These are phyloP conservation scores for Conopomorpha cramerella DNA, from an alignment of 1,140 invertebrate species.

Conservation along the genomic window DNA sequence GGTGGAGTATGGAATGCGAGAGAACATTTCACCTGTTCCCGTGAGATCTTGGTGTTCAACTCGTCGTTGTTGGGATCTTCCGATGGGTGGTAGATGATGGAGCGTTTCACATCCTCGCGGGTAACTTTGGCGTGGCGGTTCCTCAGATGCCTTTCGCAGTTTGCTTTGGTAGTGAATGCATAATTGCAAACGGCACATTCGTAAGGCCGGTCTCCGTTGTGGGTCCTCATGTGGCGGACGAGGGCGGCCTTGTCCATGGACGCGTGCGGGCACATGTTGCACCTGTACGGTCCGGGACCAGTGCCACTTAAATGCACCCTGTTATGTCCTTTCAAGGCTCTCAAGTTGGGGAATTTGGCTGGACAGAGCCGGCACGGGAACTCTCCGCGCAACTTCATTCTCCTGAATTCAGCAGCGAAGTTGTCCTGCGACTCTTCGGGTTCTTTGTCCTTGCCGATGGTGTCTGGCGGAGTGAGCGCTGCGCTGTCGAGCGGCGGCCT, in stretches of 20 bases:
- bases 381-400: constrained; percentile 85
- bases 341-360: constrained; percentile 84
- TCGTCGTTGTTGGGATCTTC: constrained; percentile 80
- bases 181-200: constrained; percentile 93
- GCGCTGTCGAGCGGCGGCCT: constrained; percentile 38
- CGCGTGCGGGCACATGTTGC: constrained; percentile 90
- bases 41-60: constrained; percentile 58
- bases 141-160: constrained; percentile 87
- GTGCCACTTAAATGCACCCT: constrained; percentile 74
- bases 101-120: constrained; percentile 83
- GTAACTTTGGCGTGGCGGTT: constrained; percentile 84
- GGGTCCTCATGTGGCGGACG: constrained; percentile 86
- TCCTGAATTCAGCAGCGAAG: constrained; percentile 78
- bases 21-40: constrained; percentile 58
- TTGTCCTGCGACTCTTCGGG: constrained; percentile 82
- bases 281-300: constrained; percentile 78
- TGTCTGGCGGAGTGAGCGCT: constrained; percentile 38
- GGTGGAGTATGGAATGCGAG: constrained; percentile 43
- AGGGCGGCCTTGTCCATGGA: constrained; percentile 90
- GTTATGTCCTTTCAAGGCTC: constrained; percentile 89
- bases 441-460: constrained; percentile 32
- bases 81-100: constrained; percentile 84
- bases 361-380: constrained; percentile 87
- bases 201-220: constrained; percentile 94
- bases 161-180: constrained; percentile 94